phyloP scores from a whole-genome alignment of 2,113 vertebrate species.

The Heliornis fulica region DNA sequence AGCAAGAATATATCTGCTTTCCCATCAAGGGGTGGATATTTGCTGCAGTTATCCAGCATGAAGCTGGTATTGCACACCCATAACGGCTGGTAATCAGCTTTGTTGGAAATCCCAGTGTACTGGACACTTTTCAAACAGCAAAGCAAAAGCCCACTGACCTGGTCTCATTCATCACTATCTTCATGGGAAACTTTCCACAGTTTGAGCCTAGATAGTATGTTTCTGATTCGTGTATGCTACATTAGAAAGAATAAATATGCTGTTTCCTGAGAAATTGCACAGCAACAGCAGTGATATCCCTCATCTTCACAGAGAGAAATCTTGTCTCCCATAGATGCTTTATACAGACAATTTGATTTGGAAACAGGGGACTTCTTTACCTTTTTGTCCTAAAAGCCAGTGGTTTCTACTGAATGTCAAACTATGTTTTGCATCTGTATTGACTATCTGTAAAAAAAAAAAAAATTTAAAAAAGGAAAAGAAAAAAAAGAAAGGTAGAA shows the following conservation, averaged over 20 bases:
- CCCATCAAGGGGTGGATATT: not conserved
- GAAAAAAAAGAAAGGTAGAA: not conserved
- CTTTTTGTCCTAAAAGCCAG: not conserved
- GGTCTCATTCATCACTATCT: not conserved
- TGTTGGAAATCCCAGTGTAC: not conserved
- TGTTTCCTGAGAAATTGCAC: not conserved
- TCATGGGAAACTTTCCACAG: not conserved
- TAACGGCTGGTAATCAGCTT: not conserved
- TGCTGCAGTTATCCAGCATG: not conserved
- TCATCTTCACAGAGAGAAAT: not conserved
- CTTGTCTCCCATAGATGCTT: not conserved
- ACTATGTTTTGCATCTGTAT: not conserved
- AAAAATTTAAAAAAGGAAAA: no score
- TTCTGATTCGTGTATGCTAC: not conserved
- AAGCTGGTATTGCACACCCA: not conserved
- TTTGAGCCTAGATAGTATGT: not conserved
- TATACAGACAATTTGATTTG: not conserved
- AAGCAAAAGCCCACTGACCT: not conserved
- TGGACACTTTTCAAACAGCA: not conserved
- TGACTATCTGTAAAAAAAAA: not conserved
- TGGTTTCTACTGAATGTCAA: not conserved
- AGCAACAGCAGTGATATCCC: not conserved
- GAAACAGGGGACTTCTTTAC: not conserved
- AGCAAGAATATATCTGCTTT: not conserved
- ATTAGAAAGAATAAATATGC: not conserved